These are phyloP conservation scores for Marcusenius ussheri DNA, from an alignment of 2,113 vertebrate species.

Conservation along the genomic window DNA sequence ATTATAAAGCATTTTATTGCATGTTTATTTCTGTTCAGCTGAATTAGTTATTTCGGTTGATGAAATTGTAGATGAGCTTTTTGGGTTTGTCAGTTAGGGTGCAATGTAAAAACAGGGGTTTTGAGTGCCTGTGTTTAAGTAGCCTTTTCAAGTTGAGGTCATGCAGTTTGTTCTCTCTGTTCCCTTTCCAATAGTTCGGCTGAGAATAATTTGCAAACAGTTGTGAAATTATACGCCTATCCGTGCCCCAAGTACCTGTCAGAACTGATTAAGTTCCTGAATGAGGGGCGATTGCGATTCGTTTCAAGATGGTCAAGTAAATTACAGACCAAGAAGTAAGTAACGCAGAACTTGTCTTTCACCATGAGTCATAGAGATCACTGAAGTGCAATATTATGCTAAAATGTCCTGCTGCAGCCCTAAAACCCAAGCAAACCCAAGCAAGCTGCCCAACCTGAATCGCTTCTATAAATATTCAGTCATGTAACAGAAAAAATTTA, in stretches of 20 bases:
- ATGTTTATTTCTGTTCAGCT: background rate
- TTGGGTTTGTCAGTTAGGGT: background rate
- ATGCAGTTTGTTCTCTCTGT: background rate
- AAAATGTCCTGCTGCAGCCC: background rate
- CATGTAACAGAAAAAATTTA: background rate
- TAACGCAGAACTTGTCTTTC: background rate
- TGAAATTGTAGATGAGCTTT: background rate
- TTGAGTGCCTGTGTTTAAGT: background rate
- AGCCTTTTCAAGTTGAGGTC: background rate
- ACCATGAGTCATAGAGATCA: background rate
- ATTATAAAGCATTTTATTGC: background rate
- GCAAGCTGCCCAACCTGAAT: background rate
- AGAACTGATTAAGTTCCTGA: conserved; percentile 38
- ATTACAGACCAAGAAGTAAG: background rate
- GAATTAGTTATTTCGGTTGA: background rate
- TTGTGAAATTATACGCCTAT: background rate
- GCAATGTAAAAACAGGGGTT: background rate
- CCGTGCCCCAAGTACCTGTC: conserved; percentile 6
- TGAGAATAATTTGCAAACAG: conserved; percentile 11
- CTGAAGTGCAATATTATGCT: background rate
- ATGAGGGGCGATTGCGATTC: background rate
- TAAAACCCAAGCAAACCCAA: background rate
- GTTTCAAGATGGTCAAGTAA: conserved; percentile 13
- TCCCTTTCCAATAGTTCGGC: conserved; percentile 32
- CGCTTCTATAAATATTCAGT: background rate